Percentiles rank a stretch among this genome's conserved stretches.
These are phyloP conservation scores for Peromyscus leucopus DNA, from an alignment of 2,113 vertebrate genomes.

Conservation along the genomic window DNA sequence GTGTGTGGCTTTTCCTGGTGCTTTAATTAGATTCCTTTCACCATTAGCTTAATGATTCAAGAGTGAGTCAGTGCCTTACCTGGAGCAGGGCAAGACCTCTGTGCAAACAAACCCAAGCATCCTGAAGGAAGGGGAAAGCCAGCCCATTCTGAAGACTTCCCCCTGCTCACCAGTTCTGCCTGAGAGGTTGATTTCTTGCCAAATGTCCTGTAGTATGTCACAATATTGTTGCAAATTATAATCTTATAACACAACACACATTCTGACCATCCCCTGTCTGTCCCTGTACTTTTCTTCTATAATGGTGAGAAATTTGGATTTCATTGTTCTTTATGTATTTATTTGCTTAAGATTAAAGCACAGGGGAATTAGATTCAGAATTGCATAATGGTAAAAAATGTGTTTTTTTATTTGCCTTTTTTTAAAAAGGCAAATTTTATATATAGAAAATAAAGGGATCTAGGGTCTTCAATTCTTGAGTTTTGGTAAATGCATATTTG, in stretches of 20 bases:
- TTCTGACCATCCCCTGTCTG: neutral
- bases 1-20: constrained; percentile 22
- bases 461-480: neutral
- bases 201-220: too few relatives aligned
- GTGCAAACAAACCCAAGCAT: neutral
- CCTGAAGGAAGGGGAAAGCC: neutral
- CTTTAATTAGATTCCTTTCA: constrained; percentile 58
- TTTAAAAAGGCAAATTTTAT: neutral
- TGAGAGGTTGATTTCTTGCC: neutral
- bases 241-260: neutral
- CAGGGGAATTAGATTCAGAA: constrained; percentile 24
- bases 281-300: neutral
- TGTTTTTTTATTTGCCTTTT: too few relatives aligned
- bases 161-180: neutral
- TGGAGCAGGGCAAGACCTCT: neutral
- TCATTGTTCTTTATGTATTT: constrained; percentile 2
- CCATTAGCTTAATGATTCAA: constrained; percentile 30
- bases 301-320: neutral
- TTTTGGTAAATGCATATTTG: constrained; percentile 5
- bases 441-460: constrained; percentile 15
- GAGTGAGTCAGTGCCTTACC: constrained; percentile 45
- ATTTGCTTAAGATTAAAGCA: neutral
- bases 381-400: neutral
- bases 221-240: neutral
- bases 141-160: neutral